These are phyloP conservation scores for Mnemiopsis leidyi DNA, from an alignment of 37 sponge, comb jelly and placozoan species.

Conservation along the genomic window DNA sequence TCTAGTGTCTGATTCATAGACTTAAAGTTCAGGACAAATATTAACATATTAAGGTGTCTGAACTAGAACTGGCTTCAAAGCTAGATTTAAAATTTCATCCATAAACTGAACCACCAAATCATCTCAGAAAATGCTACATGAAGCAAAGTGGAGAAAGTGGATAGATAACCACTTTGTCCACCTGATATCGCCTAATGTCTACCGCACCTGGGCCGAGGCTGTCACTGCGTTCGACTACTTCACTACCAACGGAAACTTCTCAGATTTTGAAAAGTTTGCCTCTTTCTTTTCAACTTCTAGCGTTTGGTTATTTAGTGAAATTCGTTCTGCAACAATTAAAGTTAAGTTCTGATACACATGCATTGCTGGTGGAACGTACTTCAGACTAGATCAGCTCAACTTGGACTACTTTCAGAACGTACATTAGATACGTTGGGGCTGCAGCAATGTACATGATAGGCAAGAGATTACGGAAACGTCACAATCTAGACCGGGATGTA, in stretches of 20 bases:
- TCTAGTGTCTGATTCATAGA: no score
- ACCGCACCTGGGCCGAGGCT: slow-evolving; percentile 78
- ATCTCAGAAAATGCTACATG: background rate
- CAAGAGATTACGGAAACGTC: slow-evolving; percentile 76
- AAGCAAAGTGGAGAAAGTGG: slow-evolving; percentile 89
- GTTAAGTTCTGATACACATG: no score
- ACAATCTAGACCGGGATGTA: background rate
- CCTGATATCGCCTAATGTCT: slow-evolving; percentile 84
- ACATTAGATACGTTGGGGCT: slow-evolving; percentile 77
- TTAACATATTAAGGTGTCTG: no score
- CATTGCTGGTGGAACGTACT: no score
- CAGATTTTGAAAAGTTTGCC: slow-evolving; percentile 69
- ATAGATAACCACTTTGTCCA: slow-evolving; percentile 86
- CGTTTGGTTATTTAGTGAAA: no score
- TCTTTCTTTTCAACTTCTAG: no score
- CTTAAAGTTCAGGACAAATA: no score
- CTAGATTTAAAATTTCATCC: no score
- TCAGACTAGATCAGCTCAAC: no score
- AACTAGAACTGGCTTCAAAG: no score
- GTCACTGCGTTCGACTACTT: slow-evolving; percentile 76
- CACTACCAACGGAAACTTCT: slow-evolving; percentile 77
- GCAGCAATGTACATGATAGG: slow-evolving; percentile 81
- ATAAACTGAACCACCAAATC: no score
- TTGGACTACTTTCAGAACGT: background rate
- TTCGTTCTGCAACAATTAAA: no score